Base-by-base conservation (phyloP, 1,140 invertebrate species). In the Philopotamus ludificatus region DNA sequence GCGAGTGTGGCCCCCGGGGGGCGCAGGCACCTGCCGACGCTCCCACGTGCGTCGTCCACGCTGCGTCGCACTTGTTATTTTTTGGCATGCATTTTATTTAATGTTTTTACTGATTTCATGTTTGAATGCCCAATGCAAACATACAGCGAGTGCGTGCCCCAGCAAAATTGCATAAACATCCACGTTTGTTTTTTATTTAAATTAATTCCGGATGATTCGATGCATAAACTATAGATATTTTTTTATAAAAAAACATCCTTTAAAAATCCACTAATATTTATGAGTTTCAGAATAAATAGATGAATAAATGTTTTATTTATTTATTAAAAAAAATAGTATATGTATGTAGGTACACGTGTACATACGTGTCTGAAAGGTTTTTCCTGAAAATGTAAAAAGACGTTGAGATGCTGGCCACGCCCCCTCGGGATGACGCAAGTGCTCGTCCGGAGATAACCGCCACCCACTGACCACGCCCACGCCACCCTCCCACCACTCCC, bases 61-160 rank as follows among this genome's bases (percentile, higher is more conserved):
- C 60, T 58, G 65, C 66, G 54, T 63, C 63, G 55, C 66, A 34
- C 60, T 21, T 67, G 60, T 67, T 67, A 26, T 67, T 67, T 67
- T 63, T 55, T 44, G 44, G 22, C 41, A 18, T 44, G 58, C 57
- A 55, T 47, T 66, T 66, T 54, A 62, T 57, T 28, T 21, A 23
- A 42, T 66, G 58, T 66, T 45, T 66, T 66, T 54, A 39, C 65
- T 47, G 65, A 66, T 66, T 65, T 65, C n/a, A 60, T 49, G 57
- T 16, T 61, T 55, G 28, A 66, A 61, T 53, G 50, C 21, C 41
- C 21, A 55, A 53, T 41, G 28, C 41, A 66, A 55, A 62, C 23
- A 49, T 23, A 51, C 49, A 18, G 47, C 25, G 21, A 22, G 41
- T 16, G 18, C 20, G 18, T n/a, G 3, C 39, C n/a, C 28, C 28